Conservation (phyloP, 2,797 vertebrate genomes). For the Tokudaia muenninki region DNA sequence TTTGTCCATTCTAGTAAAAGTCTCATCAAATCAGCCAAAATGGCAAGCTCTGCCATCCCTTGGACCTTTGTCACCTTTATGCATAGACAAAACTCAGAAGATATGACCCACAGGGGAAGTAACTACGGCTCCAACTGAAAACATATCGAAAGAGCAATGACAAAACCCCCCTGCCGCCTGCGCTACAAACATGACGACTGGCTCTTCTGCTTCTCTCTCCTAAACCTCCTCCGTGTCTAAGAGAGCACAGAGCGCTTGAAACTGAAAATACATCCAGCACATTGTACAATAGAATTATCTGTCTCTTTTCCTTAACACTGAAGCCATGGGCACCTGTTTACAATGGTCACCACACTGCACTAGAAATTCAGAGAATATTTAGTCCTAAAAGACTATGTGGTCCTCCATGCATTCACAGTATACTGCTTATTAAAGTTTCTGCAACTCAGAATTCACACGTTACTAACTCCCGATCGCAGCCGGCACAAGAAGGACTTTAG, state of each 20-base stretch:
- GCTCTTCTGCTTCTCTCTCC: constrained; percentile 39
- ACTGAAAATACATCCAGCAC: constrained; percentile 25
- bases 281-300: background rate
- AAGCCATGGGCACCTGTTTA: constrained; percentile 7
- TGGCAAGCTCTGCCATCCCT: background rate
- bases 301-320: background rate
- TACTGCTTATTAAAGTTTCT: constrained; percentile 39
- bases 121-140: constrained; percentile 1
- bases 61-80: constrained; percentile 3
- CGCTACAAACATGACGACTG: background rate
- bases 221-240: background rate
- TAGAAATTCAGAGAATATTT: constrained; percentile 18
- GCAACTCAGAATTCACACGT: constrained; percentile 32
- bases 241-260: constrained; percentile 2
- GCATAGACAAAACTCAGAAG: background rate
- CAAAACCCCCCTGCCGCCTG: background rate
- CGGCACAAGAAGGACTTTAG: constrained; percentile 24
- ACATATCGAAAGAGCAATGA: constrained; percentile 19
- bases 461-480: constrained; percentile 43
- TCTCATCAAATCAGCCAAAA: constrained; percentile 34
- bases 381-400: background rate
- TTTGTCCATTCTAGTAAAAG: background rate
- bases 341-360: background rate
- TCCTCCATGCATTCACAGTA: constrained; percentile 15
- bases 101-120: constrained; percentile 1